These are phyloP conservation scores for Pinna nobilis DNA, from an alignment of 1,140 invertebrate species.

Conservation along the genomic window DNA sequence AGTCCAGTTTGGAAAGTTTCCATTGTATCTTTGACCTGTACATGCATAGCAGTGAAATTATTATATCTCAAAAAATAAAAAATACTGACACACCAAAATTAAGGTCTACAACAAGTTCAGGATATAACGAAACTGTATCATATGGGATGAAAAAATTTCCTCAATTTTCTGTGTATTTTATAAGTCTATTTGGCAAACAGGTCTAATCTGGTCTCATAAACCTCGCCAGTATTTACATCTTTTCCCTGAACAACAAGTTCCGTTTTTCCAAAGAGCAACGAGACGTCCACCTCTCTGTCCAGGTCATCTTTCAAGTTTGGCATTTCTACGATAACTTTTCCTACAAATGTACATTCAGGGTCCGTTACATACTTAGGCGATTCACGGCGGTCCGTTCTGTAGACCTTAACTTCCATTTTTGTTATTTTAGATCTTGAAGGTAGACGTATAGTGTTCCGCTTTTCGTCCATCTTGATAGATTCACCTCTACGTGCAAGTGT, in stretches of 20 bases:
- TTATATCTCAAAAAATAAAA: no score
- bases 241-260: slow-evolving; percentile 23
- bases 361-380: slow-evolving; percentile 25
- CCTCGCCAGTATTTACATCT: background rate
- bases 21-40: no score
- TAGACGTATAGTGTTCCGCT: background rate
- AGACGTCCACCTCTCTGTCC: background rate
- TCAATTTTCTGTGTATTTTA: no score
- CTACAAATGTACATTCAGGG: slow-evolving; percentile 17
- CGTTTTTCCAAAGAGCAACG: slow-evolving; percentile 24
- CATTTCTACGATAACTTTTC: slow-evolving; percentile 22
- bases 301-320: slow-evolving; percentile 1
- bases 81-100: no score
- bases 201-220: no score
- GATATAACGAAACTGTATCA: no score
- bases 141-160: no score
- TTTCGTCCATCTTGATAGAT: background rate
- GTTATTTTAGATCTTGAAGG: background rate
- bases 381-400: slow-evolving; percentile 9
- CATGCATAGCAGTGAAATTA: no score
- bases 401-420: slow-evolving; percentile 11
- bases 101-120: no score
- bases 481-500: background rate
- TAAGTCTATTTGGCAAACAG: no score
- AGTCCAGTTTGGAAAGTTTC: no score